Evolutionary conservation across 2,797 vertebrate species (phyloP), one percentile per base, ranked within the genome.

Genomic region (Petrocephalus sullivani): DNA sequence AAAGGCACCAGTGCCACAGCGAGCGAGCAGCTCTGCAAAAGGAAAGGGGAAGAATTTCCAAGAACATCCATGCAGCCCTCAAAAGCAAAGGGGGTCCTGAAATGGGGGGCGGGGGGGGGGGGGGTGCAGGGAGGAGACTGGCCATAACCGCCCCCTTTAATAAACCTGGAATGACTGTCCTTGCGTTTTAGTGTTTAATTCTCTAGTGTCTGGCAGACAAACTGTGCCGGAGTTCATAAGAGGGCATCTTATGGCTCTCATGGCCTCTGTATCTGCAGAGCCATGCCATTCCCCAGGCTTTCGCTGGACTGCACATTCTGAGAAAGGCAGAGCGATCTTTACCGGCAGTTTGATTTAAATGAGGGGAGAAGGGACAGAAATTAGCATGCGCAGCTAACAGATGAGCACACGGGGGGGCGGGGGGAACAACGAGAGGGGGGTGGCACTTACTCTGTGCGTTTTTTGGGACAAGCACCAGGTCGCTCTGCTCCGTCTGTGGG

Each of bases 401-500:
- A 21, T 4, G 10, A 58, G 49, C 23, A 85, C 53, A 23, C 6
- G 1, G 19, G 23, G 23, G 12, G 21, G 23, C 6, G 2, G 19
- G 12, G 23, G 12, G 21, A 23, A 57, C 12, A 58, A 28, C 3
- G 51, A 12, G 23, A 0, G 49, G 53, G 8, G 6, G 16, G 14
- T 28, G 58, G 56, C n/a, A 87, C 91, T 91, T 89, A 93, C 92
- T 54, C 56, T 37, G 81, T 54, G 88, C 87, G 0, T 3, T 88
- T 53, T 91, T 91, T 23, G 87, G 8, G 54, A 86, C 10, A 14
- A 86, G 16, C 0, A 41, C 37, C 0, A 57, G 8, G 10, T 81
- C 89, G 2, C 56, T 61, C 16, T 84, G 64, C 3, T 89, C 88
- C 21, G 64, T 23, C 37, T 87, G 89, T 9, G 87, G 2, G 14